Evolutionary conservation across 2,113 vertebrate species (phyloP), one percentile per base, ranked within the genome.

Genomic region (Silurus glanis): DNA sequence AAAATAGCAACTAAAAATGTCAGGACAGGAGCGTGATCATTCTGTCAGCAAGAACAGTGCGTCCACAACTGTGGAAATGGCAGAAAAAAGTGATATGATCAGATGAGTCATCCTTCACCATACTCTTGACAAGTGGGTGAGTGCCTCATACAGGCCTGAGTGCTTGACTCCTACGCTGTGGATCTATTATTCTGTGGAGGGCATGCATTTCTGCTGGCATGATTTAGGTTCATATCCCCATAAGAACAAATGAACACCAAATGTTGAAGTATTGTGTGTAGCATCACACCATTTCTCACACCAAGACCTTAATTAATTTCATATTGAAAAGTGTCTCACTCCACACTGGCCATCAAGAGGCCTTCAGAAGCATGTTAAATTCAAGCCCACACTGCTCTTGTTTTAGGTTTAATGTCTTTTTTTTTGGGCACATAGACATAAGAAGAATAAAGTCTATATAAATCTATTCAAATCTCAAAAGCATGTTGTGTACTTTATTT

Each of bases 91-190:
- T 75, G 19, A n/a, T 51, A 13, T 75, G 1, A 10, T 51, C 21
- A 75, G 72, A n/a, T 75, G 72, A 75, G 47, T 75, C 72, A 75
- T 51, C 21, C 51, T 76, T 55, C 74, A 55, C 51, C 23, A 25
- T 55, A 16, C 23, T 55, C 51, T 55, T 55, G 49, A 76, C 74
- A 76, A 75, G 21, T 51, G 72, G 72, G 9, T 3, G 47, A 55
- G 51, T 55, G 21, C 23, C 23, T 76, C 23, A 51, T 25, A 25
- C 49, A 76, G 13, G 23, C 21, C 23, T 25, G 49, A 47, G 71
- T 74, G 71, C 71, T 25, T 55, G 12, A 55, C 72, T 49, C 72
- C 47, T 75, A 75, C 19, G 0, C 10, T 55, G 51, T 55, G 74
- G 74, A 23, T 78, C 74, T 55, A 17, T 55, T 25, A 55, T 56